Evolutionary conservation across 2,797 vertebrate genomes (phyloP).

Genomic region (Chaenodraco wilsoni): DNA sequence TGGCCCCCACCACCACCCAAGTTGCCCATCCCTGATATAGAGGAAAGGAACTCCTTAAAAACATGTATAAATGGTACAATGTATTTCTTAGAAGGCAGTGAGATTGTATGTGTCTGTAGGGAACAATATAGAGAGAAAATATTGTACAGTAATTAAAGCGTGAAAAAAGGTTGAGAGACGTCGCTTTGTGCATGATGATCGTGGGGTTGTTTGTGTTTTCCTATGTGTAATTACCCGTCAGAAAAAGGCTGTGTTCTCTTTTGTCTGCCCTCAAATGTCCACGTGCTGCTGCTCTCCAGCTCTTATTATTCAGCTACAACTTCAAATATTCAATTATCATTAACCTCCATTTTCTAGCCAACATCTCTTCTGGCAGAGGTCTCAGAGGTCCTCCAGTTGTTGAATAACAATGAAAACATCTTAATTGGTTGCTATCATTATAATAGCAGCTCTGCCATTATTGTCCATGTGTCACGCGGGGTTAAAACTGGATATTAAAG

Average conservation of each 20-base stretch:
- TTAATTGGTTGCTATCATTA: slow-evolving; percentile 24
- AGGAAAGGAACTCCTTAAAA: background rate
- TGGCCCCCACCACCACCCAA: too few species aligned
- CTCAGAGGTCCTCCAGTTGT: slow-evolving; percentile 30
- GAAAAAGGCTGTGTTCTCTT: slow-evolving; percentile 22
- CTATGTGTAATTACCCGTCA: slow-evolving; percentile 8
- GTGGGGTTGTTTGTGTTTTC: background rate
- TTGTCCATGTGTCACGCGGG: background rate
- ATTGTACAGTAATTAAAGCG: background rate
- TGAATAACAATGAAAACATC: slow-evolving; percentile 59
- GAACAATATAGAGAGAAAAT: slow-evolving; percentile 1
- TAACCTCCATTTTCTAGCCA: slow-evolving; percentile 51
- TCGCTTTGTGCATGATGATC: background rate
- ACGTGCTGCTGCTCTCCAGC: slow-evolving; percentile 1
- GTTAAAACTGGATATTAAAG: slow-evolving; percentile 25
- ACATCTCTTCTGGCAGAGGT: slow-evolving; percentile 28
- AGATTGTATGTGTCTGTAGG: background rate
- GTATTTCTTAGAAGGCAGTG: background rate
- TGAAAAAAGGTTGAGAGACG: too few species aligned
- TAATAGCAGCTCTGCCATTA: slow-evolving; percentile 13
- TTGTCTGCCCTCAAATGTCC: slow-evolving; percentile 9
- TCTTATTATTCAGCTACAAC: slow-evolving; percentile 47
- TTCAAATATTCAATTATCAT: slow-evolving; percentile 65
- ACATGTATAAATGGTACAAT: background rate
- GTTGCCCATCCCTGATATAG: too few species aligned